A percentile compares a stretch with the other conserved stretches of the same genome.
Evolutionary conservation across 2,888 invertebrate species (phyloP).

Genomic region (Eudemis profundana): DNA sequence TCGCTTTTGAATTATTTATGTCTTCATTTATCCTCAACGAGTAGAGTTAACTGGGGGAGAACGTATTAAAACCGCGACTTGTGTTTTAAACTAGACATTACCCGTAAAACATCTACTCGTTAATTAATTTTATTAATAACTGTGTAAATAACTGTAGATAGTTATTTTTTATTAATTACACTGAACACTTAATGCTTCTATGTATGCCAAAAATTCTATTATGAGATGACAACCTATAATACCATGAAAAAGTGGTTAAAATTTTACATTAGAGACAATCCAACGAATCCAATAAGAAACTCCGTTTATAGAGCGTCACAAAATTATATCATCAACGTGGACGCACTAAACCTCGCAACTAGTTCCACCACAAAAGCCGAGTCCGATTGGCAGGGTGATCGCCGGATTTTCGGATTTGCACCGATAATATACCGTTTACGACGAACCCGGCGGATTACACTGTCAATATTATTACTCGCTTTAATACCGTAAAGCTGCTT

Average conservation of each 20-base stretch:
- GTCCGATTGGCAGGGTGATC: constrained; percentile 38
- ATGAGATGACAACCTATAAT: too few relatives aligned
- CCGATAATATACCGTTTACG: constrained; percentile 77
- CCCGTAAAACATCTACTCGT: neutral
- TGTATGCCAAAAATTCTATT: too few relatives aligned
- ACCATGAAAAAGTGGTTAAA: too few relatives aligned
- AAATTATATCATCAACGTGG: constrained; percentile 32
- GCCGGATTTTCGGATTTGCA: constrained; percentile 74
- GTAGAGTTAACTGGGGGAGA: constrained; percentile 28
- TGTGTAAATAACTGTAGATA: too few relatives aligned
- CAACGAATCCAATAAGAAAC: too few relatives aligned
- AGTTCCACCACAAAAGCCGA: constrained; percentile 30
- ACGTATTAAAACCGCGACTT: constrained; percentile 16
- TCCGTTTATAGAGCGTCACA: neutral
- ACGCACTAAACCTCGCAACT: constrained; percentile 8
- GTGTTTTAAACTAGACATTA: neutral
- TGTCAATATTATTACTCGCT: constrained; percentile 83
- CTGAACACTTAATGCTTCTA: too few relatives aligned
- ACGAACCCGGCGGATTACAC: constrained; percentile 71
- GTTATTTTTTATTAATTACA: too few relatives aligned
- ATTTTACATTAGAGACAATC: too few relatives aligned
- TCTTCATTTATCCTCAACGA: constrained; percentile 24
- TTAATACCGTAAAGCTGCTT: constrained; percentile 82
- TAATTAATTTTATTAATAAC: too few relatives aligned
- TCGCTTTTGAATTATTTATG: constrained; percentile 29